These are phyloP conservation scores for Eupleurogrammus muticus DNA, from an alignment of 2,797 vertebrate genomes.

Conservation along the genomic window DNA sequence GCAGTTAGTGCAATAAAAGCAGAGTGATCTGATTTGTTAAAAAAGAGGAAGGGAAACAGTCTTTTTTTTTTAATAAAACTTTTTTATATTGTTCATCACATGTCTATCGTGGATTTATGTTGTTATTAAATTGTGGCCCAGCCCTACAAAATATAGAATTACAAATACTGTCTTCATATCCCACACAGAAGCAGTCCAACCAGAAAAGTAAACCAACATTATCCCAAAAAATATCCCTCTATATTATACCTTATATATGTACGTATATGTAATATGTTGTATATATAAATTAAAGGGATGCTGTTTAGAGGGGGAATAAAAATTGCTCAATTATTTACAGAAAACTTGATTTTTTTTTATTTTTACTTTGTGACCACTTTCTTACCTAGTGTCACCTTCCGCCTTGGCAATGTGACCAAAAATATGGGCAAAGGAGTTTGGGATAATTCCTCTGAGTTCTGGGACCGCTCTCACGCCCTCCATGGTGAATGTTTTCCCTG, in stretches of 20 bases:
- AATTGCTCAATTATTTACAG: neutral
- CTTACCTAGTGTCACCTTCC: slow-evolving; percentile 96
- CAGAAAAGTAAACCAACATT: neutral
- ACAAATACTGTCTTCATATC: neutral
- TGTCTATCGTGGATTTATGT: no score
- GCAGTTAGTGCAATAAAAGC: no score
- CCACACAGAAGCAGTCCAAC: neutral
- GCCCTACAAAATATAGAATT: no score
- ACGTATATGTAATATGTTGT: no score
- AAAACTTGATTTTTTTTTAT: no score
- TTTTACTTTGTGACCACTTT: neutral
- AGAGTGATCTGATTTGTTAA: no score
- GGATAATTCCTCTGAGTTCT: slow-evolving; percentile 97
- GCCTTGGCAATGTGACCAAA: slow-evolving; percentile 99
- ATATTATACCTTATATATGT: neutral
- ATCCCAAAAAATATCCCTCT: neutral
- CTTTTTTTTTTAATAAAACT: no score
- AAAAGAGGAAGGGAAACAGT: no score
- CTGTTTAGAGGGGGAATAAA: neutral
- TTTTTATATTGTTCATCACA: no score
- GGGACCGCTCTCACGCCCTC: slow-evolving; percentile 97
- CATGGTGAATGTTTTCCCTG: slow-evolving; percentile 99
- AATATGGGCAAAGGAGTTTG: slow-evolving; percentile 99
- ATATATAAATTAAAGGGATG: no score
- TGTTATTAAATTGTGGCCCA: no score